Conservation (phyloP, 2,797 vertebrate genomes). For the Luscinia megarhynchos region DNA sequence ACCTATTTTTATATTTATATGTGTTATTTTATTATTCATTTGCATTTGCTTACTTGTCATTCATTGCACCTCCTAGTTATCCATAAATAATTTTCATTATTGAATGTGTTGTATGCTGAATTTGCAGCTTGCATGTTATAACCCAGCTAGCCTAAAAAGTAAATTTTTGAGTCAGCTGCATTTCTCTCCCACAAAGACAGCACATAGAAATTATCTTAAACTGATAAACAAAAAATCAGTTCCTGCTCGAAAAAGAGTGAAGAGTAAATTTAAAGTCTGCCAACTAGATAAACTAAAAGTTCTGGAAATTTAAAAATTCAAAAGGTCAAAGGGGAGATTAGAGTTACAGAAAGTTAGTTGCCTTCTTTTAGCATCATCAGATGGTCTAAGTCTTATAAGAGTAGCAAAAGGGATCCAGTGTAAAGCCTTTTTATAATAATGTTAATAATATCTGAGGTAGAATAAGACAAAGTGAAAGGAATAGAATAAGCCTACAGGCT, state of each 20-base stretch:
- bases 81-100: background rate
- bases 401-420: background rate
- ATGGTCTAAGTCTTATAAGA: slow-evolving; percentile 16
- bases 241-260: background rate
- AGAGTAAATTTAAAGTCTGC: slow-evolving; percentile 16
- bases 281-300: slow-evolving; percentile 22
- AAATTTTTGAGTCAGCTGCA: background rate
- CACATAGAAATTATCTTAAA: background rate
- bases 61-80: background rate
- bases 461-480: background rate
- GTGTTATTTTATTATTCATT: background rate
- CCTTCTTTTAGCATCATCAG: slow-evolving; percentile 1
- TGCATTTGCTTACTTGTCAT: background rate
- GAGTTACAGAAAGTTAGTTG: slow-evolving; percentile 55
- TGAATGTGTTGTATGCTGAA: background rate
- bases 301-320: slow-evolving; percentile 35
- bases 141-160: background rate
- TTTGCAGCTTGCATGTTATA: background rate
- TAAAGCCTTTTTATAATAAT: background rate
- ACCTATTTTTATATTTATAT: background rate
- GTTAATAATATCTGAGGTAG: background rate
- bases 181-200: background rate
- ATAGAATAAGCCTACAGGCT: background rate
- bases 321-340: slow-evolving; percentile 37
- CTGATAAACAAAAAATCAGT: background rate